Conservation (phyloP, 2,797 vertebrate species). For the Monodelphis domestica region DNA sequence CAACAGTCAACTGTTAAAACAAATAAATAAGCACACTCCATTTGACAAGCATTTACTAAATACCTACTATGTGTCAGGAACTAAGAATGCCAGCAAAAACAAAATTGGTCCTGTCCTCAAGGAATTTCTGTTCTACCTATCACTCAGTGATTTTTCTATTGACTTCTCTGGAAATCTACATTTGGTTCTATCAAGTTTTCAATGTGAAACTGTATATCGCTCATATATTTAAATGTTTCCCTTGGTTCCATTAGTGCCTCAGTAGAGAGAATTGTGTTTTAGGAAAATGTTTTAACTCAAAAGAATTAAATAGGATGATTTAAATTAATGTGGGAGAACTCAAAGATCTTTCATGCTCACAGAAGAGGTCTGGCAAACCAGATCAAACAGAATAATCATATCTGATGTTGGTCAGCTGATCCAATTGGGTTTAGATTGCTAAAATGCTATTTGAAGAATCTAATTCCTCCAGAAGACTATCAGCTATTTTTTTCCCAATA, state of each 20-base stretch:
- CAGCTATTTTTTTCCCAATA: not conserved
- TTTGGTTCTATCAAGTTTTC: not conserved
- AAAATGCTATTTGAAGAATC: not conserved
- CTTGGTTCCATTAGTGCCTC: not conserved
- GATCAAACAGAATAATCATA: not conserved
- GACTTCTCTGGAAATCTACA: conserved; percentile 3
- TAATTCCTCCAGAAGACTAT: not conserved
- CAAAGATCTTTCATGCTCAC: not conserved
- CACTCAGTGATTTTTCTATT: not conserved
- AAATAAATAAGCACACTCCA: not conserved
- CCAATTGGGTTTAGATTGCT: not conserved
- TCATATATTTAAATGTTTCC: too few relatives aligned
- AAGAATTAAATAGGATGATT: conserved; percentile 18
- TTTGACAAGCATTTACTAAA: not conserved
- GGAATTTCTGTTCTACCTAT: not conserved
- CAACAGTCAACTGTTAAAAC: conserved; percentile 94
- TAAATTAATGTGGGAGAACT: not conserved
- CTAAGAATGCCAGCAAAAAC: not conserved
- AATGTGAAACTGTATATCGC: not conserved
- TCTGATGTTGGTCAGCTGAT: not conserved
- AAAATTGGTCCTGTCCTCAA: not conserved
- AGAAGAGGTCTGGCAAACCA: not conserved
- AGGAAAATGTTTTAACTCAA: conserved; percentile 1
- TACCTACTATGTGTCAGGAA: not conserved
- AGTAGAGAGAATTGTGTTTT: not conserved